Percentiles rank a stretch among this genome's conserved stretches.
These are phyloP conservation scores for Myotis myotis DNA, from an alignment of 2,797 vertebrate genomes.

Conservation along the genomic window DNA sequence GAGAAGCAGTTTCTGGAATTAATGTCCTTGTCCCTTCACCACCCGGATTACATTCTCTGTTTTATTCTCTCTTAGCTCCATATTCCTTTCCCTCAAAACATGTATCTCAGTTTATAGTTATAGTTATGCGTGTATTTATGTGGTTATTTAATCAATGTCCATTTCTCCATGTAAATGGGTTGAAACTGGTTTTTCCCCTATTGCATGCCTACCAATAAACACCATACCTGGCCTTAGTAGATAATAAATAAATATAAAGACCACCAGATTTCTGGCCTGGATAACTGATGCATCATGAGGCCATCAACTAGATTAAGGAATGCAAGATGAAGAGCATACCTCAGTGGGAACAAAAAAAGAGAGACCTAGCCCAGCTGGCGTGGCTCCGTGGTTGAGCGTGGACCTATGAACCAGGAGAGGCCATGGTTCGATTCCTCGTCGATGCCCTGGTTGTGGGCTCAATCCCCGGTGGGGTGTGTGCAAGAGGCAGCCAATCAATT, in stretches of 20 bases:
- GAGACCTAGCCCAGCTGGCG: background rate
- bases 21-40: background rate
- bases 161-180: background rate
- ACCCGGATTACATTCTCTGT: background rate
- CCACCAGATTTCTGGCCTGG: background rate
- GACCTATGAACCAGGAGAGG: too few species aligned
- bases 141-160: background rate
- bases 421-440: too few species aligned
- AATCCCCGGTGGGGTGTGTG: too few species aligned
- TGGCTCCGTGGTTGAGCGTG: too few species aligned
- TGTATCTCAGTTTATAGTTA: background rate
- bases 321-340: background rate
- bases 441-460: too few species aligned
- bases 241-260: background rate
- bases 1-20: background rate
- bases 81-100: background rate
- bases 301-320: background rate
- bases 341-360: background rate
- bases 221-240: background rate
- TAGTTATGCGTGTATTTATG: background rate
- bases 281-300: background rate
- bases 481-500: too few species aligned
- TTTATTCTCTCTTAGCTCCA: background rate
- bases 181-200: background rate
- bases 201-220: background rate